Percentiles rank a stretch among this genome's conserved stretches.
Conservation (phyloP, 2,797 vertebrate species). For the Gymnothorax reevesii region DNA sequence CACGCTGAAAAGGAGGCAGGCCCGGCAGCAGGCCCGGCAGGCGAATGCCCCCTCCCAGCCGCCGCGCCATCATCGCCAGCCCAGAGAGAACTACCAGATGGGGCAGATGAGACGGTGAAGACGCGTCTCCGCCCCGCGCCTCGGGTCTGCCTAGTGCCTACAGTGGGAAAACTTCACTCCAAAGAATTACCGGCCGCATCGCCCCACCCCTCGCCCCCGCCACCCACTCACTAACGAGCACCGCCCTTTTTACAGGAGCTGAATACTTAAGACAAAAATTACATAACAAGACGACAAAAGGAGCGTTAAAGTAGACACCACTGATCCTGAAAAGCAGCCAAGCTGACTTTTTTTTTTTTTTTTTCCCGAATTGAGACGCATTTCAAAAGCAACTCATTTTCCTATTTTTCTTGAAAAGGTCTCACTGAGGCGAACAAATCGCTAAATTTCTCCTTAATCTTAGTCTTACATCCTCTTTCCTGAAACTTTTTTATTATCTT, state of each 20-base stretch:
- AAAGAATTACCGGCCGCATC: slow-evolving; percentile 88
- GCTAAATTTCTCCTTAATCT: neutral
- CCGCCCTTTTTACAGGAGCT: neutral
- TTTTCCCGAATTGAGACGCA: slow-evolving; percentile 37
- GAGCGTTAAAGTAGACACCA: slow-evolving; percentile 53
- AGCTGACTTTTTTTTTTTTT: slow-evolving; percentile 49
- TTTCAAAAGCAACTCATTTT: slow-evolving; percentile 28
- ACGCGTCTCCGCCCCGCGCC: slow-evolving; percentile 79
- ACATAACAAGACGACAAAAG: neutral
- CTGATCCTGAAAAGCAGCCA: slow-evolving; percentile 60
- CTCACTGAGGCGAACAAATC: slow-evolving; percentile 37
- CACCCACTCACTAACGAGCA: neutral
- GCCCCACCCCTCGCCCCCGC: slow-evolving; percentile 70
- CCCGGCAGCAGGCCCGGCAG: slow-evolving; percentile 89
- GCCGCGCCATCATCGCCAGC: slow-evolving; percentile 77
- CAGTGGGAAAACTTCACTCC: slow-evolving; percentile 96
- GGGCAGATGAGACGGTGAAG: slow-evolving; percentile 86
- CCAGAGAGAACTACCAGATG: slow-evolving; percentile 88
- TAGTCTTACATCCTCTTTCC: neutral
- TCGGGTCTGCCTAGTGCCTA: slow-evolving; percentile 99
- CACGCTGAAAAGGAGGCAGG: slow-evolving; percentile 95
- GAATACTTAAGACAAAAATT: neutral
- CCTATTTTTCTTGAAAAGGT: slow-evolving; percentile 44
- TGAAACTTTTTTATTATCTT: slow-evolving; percentile 44
- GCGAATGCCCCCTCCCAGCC: slow-evolving; percentile 77